A percentile compares a stretch with the other conserved stretches of the same genome.
Evolutionary conservation across 2,888 invertebrate species (phyloP).

Genomic region (Yponomeuta cagnagella): DNA sequence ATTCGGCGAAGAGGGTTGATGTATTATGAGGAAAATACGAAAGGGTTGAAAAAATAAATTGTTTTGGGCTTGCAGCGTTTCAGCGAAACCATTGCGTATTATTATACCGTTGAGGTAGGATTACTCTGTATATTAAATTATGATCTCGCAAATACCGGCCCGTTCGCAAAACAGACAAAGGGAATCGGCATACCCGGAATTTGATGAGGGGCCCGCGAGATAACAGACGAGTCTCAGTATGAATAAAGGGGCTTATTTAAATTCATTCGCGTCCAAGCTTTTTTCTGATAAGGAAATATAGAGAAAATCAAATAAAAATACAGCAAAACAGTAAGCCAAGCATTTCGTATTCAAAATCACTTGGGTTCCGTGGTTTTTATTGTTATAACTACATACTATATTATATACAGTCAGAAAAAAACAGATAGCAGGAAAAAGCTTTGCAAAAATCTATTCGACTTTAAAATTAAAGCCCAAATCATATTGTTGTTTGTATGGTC

Average conservation of each 20-base stretch:
- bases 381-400: too few species aligned
- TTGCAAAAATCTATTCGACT: too few species aligned
- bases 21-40: too few species aligned
- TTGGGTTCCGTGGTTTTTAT: too few species aligned
- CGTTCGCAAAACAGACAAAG: conserved; percentile 15
- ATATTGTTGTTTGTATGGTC: too few species aligned
- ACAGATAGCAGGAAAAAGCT: too few species aligned
- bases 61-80: background rate
- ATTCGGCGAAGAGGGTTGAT: too few species aligned
- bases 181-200: background rate
- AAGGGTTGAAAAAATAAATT: background rate
- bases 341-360: too few species aligned
- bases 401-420: too few species aligned
- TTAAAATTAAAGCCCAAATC: too few species aligned
- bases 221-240: background rate
- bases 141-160: background rate
- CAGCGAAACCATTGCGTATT: background rate
- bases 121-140: background rate
- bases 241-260: conserved; percentile 7
- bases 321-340: background rate
- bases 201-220: background rate
- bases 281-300: background rate
- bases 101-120: background rate
- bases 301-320: conserved; percentile 4
- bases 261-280: background rate